A percentile compares a stretch with the other conserved stretches of the same genome.
Conservation (phyloP, 2,113 vertebrate genomes). For the Leptobrachium ailaonicum region DNA sequence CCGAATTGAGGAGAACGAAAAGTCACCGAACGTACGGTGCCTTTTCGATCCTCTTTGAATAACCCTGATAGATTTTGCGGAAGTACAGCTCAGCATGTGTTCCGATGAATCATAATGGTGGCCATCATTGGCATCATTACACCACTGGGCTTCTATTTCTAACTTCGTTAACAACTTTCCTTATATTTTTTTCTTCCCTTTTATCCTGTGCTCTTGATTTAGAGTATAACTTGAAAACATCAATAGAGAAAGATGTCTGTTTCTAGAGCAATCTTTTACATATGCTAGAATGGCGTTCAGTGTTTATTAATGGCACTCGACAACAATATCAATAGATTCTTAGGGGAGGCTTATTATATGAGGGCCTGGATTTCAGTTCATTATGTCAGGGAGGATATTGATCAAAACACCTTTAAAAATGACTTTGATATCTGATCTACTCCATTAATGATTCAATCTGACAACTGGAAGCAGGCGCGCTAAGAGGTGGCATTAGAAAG, state of each 20-base stretch:
- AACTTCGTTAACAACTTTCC: background rate
- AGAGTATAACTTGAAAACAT: constrained; percentile 63
- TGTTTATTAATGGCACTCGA: constrained; percentile 36
- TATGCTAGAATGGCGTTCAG: background rate
- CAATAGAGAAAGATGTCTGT: constrained; percentile 6
- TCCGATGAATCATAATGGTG: too few species aligned
- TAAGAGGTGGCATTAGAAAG: constrained; percentile 42
- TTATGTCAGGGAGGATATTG: constrained; percentile 42
- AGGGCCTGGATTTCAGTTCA: constrained; percentile 36
- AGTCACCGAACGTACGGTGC: too few species aligned
- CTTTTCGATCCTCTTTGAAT: too few species aligned
- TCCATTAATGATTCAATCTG: constrained; percentile 42
- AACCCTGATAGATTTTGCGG: too few species aligned
- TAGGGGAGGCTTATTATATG: constrained; percentile 19
- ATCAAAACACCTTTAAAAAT: constrained; percentile 46
- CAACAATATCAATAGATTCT: constrained; percentile 39
- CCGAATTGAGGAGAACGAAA: too few species aligned
- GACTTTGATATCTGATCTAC: constrained; percentile 46
- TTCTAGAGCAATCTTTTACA: constrained; percentile 42
- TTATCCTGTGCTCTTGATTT: constrained; percentile 50
- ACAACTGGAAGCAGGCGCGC: constrained; percentile 40
- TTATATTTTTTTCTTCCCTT: background rate
- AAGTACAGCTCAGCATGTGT: too few species aligned
- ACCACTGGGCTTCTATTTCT: background rate
- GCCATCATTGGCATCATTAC: too few species aligned